These are phyloP conservation scores for Temnothorax rugatulus DNA, from an alignment of 2,888 invertebrate species.

Conservation along the genomic window DNA sequence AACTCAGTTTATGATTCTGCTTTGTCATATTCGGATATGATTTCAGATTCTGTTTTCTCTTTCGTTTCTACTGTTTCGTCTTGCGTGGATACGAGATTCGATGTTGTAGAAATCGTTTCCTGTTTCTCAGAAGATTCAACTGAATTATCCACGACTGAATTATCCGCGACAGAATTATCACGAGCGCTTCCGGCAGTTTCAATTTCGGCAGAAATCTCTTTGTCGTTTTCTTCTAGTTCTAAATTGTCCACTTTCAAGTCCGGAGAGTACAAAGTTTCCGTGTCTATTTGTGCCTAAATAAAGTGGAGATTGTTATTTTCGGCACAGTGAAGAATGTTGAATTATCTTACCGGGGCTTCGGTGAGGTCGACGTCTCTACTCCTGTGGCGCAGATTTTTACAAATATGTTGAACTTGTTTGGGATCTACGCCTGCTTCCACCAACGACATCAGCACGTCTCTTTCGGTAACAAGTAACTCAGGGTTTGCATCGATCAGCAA, in stretches of 20 bases:
- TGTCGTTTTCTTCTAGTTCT: neutral
- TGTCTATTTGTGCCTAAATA: constrained; percentile 20
- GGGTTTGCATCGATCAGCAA: constrained; percentile 80
- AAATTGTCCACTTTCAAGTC: neutral
- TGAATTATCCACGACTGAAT: neutral
- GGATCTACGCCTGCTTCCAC: constrained; percentile 80
- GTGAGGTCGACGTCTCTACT: constrained; percentile 73
- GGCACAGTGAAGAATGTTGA: neutral
- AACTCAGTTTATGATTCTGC: constrained; percentile 4
- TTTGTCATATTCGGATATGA: neutral
- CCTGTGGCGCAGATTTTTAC: constrained; percentile 75
- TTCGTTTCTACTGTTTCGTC: constrained; percentile 25
- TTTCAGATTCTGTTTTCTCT: constrained; percentile 4
- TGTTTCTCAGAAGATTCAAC: neutral
- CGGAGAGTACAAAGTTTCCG: neutral
- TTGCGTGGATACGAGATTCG: constrained; percentile 12
- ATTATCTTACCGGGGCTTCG: constrained; percentile 70
- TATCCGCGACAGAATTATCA: neutral
- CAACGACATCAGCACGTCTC: constrained; percentile 80
- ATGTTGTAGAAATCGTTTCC: neutral
- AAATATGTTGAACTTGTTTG: constrained; percentile 79
- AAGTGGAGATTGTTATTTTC: neutral
- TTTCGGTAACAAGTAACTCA: constrained; percentile 78
- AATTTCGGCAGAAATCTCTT: neutral
- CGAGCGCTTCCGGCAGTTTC: neutral